These are phyloP conservation scores for Chrysoperla carnea DNA, from an alignment of 1,140 invertebrate species.

Conservation along the genomic window DNA sequence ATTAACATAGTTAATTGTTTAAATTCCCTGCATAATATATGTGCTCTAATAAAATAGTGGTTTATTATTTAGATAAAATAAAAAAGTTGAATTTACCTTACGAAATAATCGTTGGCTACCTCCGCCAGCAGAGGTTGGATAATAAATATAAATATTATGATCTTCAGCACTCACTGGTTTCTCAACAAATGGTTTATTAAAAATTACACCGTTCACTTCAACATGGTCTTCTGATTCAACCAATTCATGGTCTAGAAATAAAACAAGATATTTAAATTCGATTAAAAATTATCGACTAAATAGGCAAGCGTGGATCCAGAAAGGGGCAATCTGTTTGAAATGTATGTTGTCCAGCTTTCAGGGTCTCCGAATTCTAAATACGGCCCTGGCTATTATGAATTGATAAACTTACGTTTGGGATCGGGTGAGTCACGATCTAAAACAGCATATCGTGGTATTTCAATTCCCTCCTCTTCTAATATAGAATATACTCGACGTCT, in stretches of 20 bases:
- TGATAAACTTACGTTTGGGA: conserved; percentile 55
- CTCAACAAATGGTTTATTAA: conserved; percentile 99
- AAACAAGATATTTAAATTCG: too few relatives aligned
- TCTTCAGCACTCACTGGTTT: conserved; percentile 97
- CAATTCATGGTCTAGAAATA: conserved; percentile 70
- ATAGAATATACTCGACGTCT: conserved; percentile 89
- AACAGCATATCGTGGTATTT: conserved; percentile 94
- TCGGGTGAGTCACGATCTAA: conserved; percentile 84
- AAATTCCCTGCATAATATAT: too few relatives aligned
- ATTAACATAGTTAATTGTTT: too few relatives aligned
- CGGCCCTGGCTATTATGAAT: not conserved
- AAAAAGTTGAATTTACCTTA: conserved; percentile 52
- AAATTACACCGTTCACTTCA: conserved; percentile 91
- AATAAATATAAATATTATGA: conserved; percentile 99
- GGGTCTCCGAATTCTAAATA: too few relatives aligned
- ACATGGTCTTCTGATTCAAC: conserved; percentile 97
- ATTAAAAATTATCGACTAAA: too few relatives aligned
- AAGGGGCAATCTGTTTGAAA: too few relatives aligned
- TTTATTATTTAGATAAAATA: not conserved
- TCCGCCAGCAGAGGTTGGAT: conserved; percentile 93
- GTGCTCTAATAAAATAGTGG: too few relatives aligned
- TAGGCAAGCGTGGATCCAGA: not conserved
- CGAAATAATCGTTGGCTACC: conserved; percentile 93
- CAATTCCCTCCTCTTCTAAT: conserved; percentile 84
- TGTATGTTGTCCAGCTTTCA: too few relatives aligned